Evolutionary conservation across 1,140 invertebrate genomes (phyloP), one percentile per base, ranked within the genome.

Genomic region (Drosophila tristis): DNA sequence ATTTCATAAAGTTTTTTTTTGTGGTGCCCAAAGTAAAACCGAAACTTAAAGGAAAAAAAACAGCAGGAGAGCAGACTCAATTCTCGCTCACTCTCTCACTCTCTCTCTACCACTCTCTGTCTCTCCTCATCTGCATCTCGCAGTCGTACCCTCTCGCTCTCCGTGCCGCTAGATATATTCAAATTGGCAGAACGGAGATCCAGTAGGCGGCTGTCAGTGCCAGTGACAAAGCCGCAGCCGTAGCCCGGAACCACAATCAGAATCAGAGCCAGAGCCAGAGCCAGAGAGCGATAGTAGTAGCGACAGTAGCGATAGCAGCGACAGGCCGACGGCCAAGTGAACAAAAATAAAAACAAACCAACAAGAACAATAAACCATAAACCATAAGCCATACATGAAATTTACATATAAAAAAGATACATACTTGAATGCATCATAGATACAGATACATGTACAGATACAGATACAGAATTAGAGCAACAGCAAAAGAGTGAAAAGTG

Each of bases 401-500:
- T 66, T 64, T 70, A 60, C 31, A 9, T 4, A 11, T 2, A 13
- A 39, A 39, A 11, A 13, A 29, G 23, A 25, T 25, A 7, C 8
- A 35, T 35, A 11, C 9, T 35, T 35, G 31, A 51, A 35, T 44
- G 15, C 68, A 60, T 62, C 57, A 47, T 31, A 66, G 44, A 35
- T 45, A 39, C 54, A 71, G 6, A 47, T 25, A 20, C 16, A 55
- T n/a, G 5, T 53, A 54, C 47, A 62, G 25, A 47, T 25, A 20
- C 16, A 55, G 16, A 7, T 53, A 54, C 47, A 62, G 25, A 39
- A 39, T 11, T 48, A 62, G 31, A 49, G 55, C 20, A 50, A 56
- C 39, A 73, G 16, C 11, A 44, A 31, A 62, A 66, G 16, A 53
- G 48, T 49, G 31, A 42, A 47, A 29, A 43, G 54, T 72, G 62